Evolutionary conservation across 2,113 vertebrate genomes (phyloP), one percentile per base, ranked within the genome.

Genomic region (Erinaceus europaeus): DNA sequence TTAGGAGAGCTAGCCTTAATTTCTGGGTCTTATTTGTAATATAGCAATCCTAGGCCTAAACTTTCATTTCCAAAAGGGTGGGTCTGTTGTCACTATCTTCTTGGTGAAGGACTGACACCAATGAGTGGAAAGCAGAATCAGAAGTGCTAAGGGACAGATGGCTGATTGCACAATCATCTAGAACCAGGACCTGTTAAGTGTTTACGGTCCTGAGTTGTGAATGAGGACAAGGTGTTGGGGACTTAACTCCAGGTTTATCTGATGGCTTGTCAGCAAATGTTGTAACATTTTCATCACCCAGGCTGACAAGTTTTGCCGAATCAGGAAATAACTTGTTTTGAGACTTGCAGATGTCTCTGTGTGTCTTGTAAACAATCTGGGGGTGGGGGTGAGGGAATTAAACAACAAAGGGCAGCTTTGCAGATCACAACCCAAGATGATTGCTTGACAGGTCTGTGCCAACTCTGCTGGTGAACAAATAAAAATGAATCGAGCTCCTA

Each of bases 361-460:
- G 87, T 92, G 84, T 64, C 93, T 93, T 94, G 89, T 94, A 96
- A 97, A 96, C 95, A 95, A 95, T 94, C 82, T 79, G 42, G 69
- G 18, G 87, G 50, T 76, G 72, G 61, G 61, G 67, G 79, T 72
- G 57, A 55, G 65, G 57, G 72, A 74, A 86, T 67, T 0, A 64
- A 95, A 95, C 80, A 81, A 93, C 96, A 96, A 96, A 95, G 93
- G 96, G 78, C 94, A 96, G 61, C 61, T 95, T 96, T 94, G 97
- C 91, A 94, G 90, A 94, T 93, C 92, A 94, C 77, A 96, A 86
- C 76, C 94, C 84, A 52, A 78, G 95, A 90, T 93, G 94, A 96
- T 94, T 94, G 62, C 89, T 95, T 96, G 96, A 96, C 96, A 96
- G 92, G 95, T 90, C 92, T 95, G 75, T 94, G 90, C 93, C 94